Conservation (phyloP, 2,113 vertebrate genomes). For the Gallinago jamesoni region DNA sequence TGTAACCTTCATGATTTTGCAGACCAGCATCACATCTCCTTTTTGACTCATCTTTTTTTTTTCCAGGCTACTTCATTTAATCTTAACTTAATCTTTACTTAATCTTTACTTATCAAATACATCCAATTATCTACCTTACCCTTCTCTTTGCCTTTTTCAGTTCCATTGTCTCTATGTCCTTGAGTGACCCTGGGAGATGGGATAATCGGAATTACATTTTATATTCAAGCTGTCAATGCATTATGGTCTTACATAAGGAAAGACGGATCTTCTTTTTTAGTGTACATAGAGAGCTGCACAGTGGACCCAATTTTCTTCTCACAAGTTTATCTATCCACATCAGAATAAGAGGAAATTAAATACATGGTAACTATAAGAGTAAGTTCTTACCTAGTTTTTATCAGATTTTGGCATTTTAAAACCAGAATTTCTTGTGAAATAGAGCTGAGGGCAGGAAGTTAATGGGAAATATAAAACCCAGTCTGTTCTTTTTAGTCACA, state of each 20-base stretch:
- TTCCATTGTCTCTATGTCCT: neutral
- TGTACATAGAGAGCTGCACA: neutral
- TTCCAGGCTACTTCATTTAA: neutral
- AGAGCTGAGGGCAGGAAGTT: neutral
- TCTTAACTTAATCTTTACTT: neutral
- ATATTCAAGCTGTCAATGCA: neutral
- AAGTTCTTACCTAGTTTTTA: neutral
- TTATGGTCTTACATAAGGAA: neutral
- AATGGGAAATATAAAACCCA: neutral
- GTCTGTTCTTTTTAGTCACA: neutral
- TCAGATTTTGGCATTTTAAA: neutral
- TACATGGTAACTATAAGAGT: neutral
- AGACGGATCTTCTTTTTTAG: neutral
- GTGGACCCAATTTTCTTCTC: neutral
- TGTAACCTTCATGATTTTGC: neutral
- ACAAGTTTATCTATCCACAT: neutral
- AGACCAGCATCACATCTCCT: neutral
- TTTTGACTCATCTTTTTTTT: neutral
- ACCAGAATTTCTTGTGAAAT: neutral
- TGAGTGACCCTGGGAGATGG: neutral
- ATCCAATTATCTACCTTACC: neutral
- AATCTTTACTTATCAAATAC: neutral
- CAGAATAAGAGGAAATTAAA: slow-evolving; percentile 5
- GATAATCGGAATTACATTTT: neutral
- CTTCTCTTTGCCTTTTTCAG: neutral